Evolutionary conservation across 2,888 invertebrate species (phyloP), one percentile per base, ranked within the genome.

Genomic region (Leptopilina syphax): DNA sequence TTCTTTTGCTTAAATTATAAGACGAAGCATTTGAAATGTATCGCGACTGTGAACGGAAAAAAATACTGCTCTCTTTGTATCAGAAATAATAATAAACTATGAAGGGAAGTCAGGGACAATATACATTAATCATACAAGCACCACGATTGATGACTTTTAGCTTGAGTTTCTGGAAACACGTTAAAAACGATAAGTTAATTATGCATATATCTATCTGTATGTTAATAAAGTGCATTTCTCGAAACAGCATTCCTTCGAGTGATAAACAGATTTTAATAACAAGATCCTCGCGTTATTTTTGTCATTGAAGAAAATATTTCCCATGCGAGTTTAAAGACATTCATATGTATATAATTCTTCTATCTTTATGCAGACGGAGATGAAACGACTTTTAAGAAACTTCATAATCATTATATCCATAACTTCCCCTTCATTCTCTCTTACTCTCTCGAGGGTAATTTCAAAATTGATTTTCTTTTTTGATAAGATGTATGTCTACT

Each of bases 181-280:
- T 73, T 73, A 73, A 7, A 50, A n/a, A 73, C 57, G 73, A 73
- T 73, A 73, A 57, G 57, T 73, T 73, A 73, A 73, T 73, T 73
- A 54, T n/a, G 57, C n/a, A 34, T 73, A 27, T 73, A 27, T 57
- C 73, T 73, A 57, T 73, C 57, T 73, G 57, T 73, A 73, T 73
- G 73, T 57, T 73, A 73, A 73, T 68, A 27, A 68, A 68, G 68
- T 68, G 68, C 50, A 18, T 68, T 68, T 57, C 5, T 70, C 4
- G 34, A 73, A 73, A 34, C 73, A 57, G n/a, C 54, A 73, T 73
- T 73, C 73, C 73, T 73, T 34, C 34, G 13, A 73, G 57, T 73
- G 57, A 73, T 73, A 41, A 73, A 73, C 54, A 73, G 18, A 73
- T 57, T 57, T 73, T 73, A 73, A 73, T 73, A 73, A 73, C 73